phyloP scores from a whole-genome alignment of 2,888 invertebrate genomes.

The Celastrina argiolus region DNA sequence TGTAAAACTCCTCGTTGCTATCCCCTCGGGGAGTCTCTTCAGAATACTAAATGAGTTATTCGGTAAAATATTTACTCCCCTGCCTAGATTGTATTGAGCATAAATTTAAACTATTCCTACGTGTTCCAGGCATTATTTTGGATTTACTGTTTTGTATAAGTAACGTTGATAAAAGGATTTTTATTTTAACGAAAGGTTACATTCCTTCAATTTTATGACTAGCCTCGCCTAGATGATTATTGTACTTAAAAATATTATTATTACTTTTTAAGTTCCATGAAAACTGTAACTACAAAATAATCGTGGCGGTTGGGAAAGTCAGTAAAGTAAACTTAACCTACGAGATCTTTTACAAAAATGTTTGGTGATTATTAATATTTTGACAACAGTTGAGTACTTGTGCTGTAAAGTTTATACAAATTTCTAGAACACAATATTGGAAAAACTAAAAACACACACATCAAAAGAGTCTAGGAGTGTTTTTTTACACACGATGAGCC shows the following conservation, averaged over 20 bases:
- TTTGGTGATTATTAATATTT: not conserved
- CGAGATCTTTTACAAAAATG: too few species aligned
- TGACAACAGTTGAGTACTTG: not conserved
- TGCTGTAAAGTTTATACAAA: not conserved
- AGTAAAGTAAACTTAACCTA: too few species aligned
- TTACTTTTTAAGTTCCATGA: not conserved
- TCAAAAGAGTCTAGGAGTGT: not conserved
- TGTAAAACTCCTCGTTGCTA: conserved; percentile 4
- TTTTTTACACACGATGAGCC: too few species aligned
- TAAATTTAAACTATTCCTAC: not conserved
- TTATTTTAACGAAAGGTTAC: not conserved
- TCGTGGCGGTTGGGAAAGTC: not conserved
- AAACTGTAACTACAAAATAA: not conserved
- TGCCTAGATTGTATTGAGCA: conserved; percentile 2
- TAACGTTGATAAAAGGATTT: not conserved
- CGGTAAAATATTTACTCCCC: conserved; percentile 6
- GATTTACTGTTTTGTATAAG: not conserved
- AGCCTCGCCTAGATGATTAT: not conserved
- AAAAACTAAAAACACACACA: not conserved
- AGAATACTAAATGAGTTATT: conserved; percentile 19
- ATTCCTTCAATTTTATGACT: not conserved
- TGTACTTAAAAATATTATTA: not conserved
- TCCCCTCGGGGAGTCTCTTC: not conserved
- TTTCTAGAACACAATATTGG: not conserved
- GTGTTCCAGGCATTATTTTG: not conserved